Conservation (phyloP, 2,797 vertebrate genomes). For the Ptychobarbus kaznakovi region DNA sequence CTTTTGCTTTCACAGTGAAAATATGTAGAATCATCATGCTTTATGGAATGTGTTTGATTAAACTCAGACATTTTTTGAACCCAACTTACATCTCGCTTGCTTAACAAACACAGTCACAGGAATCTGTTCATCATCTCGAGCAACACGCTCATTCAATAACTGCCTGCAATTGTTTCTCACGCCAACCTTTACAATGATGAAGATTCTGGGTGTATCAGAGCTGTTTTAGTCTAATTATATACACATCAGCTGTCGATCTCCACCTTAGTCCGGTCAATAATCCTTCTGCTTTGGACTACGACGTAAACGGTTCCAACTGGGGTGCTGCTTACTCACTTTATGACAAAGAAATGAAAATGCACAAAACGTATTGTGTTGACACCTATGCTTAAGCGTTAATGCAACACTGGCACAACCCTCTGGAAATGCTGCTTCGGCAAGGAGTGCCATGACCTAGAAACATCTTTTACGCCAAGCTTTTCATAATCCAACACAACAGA, state of each 20-base stretch:
- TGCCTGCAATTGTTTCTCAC: slow-evolving; percentile 8
- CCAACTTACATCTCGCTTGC: not conserved
- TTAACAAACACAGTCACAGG: not conserved
- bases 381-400: slow-evolving; percentile 33
- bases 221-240: slow-evolving; percentile 18
- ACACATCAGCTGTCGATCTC: slow-evolving; percentile 1
- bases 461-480: slow-evolving; percentile 63
- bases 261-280: not conserved
- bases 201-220: slow-evolving; percentile 24
- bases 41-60: not conserved
- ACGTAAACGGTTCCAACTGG: not conserved
- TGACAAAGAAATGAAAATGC: slow-evolving; percentile 8
- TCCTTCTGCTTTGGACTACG: not conserved
- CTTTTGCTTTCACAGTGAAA: not conserved
- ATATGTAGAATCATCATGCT: not conserved
- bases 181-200: not conserved
- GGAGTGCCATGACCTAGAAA: slow-evolving; percentile 76
- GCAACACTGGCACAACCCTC: slow-evolving; percentile 28
- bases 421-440: slow-evolving; percentile 25
- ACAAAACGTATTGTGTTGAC: not conserved
- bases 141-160: not conserved
- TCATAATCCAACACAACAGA: slow-evolving; percentile 68
- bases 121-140: not conserved
- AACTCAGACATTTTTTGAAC: not conserved
- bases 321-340: not conserved